Evolutionary conservation across 2,888 invertebrate genomes (phyloP).

Genomic region (Ariolimax columbianus): DNA sequence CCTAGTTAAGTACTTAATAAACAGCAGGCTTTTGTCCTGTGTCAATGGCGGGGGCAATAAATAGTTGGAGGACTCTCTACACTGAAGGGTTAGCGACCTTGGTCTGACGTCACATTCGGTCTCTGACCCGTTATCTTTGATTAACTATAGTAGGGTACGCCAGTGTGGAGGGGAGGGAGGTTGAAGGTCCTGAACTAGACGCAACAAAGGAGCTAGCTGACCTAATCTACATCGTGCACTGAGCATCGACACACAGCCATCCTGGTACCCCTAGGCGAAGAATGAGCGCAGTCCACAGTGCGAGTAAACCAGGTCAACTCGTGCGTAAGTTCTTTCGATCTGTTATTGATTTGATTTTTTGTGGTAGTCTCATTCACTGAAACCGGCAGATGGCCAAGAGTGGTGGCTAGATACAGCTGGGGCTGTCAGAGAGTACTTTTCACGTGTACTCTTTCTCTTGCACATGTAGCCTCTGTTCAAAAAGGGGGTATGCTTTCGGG

Average conservation of each 20-base stretch:
- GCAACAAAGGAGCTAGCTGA: background rate
- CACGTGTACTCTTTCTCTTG: too few relatives aligned
- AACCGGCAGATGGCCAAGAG: background rate
- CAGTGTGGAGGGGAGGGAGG: background rate
- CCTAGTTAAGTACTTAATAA: too few relatives aligned
- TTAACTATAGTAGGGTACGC: too few relatives aligned
- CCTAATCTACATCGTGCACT: background rate
- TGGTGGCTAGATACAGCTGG: background rate
- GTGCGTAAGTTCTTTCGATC: conserved; percentile 50
- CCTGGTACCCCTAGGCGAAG: background rate
- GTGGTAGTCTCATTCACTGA: conserved; percentile 40
- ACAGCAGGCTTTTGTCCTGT: too few relatives aligned
- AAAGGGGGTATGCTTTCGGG: too few relatives aligned
- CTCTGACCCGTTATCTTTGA: too few relatives aligned
- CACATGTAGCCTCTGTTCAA: too few relatives aligned
- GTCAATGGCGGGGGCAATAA: too few relatives aligned
- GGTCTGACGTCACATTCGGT: too few relatives aligned
- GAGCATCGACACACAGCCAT: background rate
- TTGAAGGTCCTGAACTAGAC: background rate
- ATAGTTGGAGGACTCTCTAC: too few relatives aligned
- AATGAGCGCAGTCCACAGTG: background rate
- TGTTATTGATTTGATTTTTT: conserved; percentile 39
- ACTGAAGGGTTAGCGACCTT: too few relatives aligned
- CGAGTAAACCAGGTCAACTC: conserved; percentile 37
- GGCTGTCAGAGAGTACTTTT: too few relatives aligned